Evolutionary conservation across 1,140 invertebrate species (phyloP).

Genomic region (Cherax destructor): DNA sequence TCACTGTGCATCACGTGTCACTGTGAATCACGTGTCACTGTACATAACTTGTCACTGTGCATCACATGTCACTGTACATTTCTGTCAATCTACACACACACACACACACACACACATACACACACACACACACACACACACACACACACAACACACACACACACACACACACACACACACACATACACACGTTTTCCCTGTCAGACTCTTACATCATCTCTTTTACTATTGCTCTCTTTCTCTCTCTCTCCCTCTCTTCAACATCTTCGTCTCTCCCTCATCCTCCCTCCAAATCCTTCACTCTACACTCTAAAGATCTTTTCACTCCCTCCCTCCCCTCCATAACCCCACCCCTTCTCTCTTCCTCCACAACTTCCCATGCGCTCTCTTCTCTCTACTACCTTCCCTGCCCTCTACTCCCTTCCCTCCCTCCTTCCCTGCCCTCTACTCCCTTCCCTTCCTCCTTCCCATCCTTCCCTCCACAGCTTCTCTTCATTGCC

Average conservation of each 20-base stretch:
- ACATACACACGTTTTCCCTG: no score
- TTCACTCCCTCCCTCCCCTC: background rate
- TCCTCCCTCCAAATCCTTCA: no score
- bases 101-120: conserved; percentile 19
- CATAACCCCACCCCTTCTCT: background rate
- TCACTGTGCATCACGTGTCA: no score
- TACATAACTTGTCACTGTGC: no score
- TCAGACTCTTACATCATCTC: no score
- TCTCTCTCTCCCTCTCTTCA: background rate
- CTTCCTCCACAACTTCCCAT: background rate
- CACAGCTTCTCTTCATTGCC: background rate
- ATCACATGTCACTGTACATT: no score
- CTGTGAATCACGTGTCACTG: background rate
- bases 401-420: background rate
- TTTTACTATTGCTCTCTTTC: background rate
- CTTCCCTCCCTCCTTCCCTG: background rate
- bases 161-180: no score
- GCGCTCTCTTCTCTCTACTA: background rate
- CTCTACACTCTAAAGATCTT: background rate
- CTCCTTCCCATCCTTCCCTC: conserved; percentile 1
- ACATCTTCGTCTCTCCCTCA: background rate
- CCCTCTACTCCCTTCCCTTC: background rate
- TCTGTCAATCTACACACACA: background rate
- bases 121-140: conserved; percentile 19
- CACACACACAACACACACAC: background rate